Conservation (phyloP, 35 echinoderm and acorn worm species). For the Anneissia japonica region DNA sequence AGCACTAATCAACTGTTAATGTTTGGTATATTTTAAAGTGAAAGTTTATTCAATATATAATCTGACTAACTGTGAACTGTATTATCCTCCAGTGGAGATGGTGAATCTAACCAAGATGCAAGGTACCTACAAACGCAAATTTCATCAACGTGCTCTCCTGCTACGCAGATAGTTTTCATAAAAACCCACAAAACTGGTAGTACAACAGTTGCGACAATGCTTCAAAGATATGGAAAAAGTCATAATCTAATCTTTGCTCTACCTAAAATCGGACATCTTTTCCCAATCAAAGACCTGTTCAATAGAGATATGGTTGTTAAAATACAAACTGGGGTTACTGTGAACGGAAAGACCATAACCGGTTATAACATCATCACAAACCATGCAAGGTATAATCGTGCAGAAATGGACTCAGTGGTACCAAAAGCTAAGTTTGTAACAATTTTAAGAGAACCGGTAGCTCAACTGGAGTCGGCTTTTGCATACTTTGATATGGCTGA, state of each 20-base stretch:
- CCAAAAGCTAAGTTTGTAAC: conserved; percentile 63
- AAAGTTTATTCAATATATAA: no score
- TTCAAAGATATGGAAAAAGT: conserved; percentile 18
- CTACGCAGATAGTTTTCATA: conserved; percentile 2
- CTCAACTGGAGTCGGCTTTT: conserved; percentile 67
- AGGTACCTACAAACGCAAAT: no score
- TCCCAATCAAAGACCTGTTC: background rate
- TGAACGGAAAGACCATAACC: background rate
- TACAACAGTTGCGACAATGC: conserved; percentile 1
- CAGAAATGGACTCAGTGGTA: conserved; percentile 51
- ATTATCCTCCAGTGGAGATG: no score
- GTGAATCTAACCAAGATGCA: no score
- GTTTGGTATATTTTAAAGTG: no score
- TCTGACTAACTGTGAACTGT: no score
- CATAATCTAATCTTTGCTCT: conserved; percentile 13
- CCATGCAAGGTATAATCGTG: conserved; percentile 67
- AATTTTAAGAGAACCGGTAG: conserved; percentile 52
- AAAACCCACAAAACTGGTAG: conserved; percentile 45
- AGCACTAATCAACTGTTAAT: no score
- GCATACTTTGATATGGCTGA: conserved; percentile 46
- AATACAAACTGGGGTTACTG: background rate
- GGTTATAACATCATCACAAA: conserved; percentile 52
- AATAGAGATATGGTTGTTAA: background rate
- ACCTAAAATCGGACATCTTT: background rate
- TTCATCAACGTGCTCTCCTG: no score